Conservation (phyloP, 2,888 invertebrate genomes). For the Meteorus cinctellus region DNA sequence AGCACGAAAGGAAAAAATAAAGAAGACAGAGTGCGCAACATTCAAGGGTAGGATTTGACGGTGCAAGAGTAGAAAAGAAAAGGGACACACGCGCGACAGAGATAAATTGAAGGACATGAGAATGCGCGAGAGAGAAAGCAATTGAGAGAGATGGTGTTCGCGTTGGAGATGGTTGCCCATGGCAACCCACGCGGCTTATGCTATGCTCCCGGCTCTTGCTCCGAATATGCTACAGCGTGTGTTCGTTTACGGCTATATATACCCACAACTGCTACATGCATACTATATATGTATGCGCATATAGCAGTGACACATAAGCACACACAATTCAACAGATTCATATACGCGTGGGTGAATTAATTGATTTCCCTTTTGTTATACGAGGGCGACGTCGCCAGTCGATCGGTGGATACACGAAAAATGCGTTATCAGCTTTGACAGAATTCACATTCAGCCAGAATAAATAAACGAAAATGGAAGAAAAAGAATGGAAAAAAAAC, state of each 20-base stretch:
- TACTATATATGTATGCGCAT: background rate
- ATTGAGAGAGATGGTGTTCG: conserved; percentile 53
- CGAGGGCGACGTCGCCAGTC: conserved; percentile 55
- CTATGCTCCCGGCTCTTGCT: conserved; percentile 37
- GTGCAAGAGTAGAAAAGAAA: conserved; percentile 32
- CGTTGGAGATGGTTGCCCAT: conserved; percentile 67
- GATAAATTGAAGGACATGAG: conserved; percentile 36
- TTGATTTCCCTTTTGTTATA: conserved; percentile 66
- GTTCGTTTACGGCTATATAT: conserved; percentile 27
- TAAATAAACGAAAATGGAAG: background rate
- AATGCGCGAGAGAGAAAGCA: conserved; percentile 40
- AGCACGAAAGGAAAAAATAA: conserved; percentile 32
- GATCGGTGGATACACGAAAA: conserved; percentile 52
- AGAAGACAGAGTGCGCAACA: conserved; percentile 30
- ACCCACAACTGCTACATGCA: conserved; percentile 16
- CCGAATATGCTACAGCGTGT: conserved; percentile 43
- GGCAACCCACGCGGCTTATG: conserved; percentile 66
- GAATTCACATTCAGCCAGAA: conserved; percentile 30
- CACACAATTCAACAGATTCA: conserved; percentile 41
- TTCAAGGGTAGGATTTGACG: conserved; percentile 41
- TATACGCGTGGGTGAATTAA: conserved; percentile 60
- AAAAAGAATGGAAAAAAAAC: background rate
- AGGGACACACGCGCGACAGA: conserved; percentile 42
- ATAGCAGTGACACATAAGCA: conserved; percentile 5
- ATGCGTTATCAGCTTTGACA: conserved; percentile 48